Evolutionary conservation across 2,113 vertebrate species (phyloP).

Genomic region (Paralichthys olivaceus): DNA sequence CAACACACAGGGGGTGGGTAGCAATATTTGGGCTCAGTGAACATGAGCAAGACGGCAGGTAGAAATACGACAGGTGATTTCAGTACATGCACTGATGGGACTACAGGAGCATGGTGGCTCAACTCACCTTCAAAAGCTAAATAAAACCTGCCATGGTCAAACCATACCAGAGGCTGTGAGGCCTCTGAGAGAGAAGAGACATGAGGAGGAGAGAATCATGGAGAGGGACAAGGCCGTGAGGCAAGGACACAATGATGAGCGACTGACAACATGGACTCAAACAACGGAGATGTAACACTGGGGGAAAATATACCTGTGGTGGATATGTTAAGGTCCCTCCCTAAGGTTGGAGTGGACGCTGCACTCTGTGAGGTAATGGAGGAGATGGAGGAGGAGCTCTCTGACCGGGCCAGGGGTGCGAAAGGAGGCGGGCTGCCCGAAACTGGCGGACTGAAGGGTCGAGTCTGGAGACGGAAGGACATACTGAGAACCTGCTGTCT

Average conservation of each 20-base stretch:
- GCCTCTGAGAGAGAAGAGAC: conserved; percentile 92
- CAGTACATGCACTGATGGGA: conserved; percentile 53
- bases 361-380: conserved; percentile 95
- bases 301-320: conserved; percentile 73
- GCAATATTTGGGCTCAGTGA: conserved; percentile 29
- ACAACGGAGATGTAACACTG: conserved; percentile 25
- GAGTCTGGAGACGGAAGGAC: conserved; percentile 81
- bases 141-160: conserved; percentile 99
- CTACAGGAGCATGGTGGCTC: conserved; percentile 54
- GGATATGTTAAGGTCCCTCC: conserved; percentile 84
- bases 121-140: conserved; percentile 99
- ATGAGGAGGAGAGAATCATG: conserved; percentile 83
- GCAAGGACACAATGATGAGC: conserved; percentile 86
- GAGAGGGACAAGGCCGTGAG: conserved; percentile 79
- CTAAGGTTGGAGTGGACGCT: conserved; percentile 96
- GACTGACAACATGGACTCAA: conserved; percentile 46
- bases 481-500: not conserved
- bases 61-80: conserved; percentile 25
- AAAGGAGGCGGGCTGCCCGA: conserved; percentile 95
- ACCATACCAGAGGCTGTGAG: conserved; percentile 98
- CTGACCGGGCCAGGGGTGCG: conserved; percentile 94
- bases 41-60: conserved; percentile 21
- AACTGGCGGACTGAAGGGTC: conserved; percentile 94
- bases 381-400: conserved; percentile 97
- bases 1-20: conserved; percentile 28